phyloP scores from a whole-genome alignment of 2,888 invertebrate species.

The Andricus curvator region DNA sequence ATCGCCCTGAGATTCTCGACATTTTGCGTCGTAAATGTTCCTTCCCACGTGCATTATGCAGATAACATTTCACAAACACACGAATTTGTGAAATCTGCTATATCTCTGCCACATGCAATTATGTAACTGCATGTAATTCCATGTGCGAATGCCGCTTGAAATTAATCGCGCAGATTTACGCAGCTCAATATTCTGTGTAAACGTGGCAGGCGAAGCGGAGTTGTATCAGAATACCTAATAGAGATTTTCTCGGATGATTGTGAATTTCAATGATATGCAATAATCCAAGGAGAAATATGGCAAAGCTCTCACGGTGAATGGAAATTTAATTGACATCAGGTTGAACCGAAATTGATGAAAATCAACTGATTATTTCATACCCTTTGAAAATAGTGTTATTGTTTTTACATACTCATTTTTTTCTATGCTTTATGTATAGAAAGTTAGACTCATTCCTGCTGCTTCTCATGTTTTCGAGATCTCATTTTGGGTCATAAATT shows the following conservation, averaged over 20 bases:
- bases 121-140: slow-evolving; percentile 25
- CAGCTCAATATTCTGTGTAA: slow-evolving; percentile 7
- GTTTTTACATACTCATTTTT: neutral
- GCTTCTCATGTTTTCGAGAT: too few species aligned
- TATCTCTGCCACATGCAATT: slow-evolving; percentile 6
- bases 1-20: neutral
- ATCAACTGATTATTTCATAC: neutral
- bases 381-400: neutral
- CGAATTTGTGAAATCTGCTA: neutral
- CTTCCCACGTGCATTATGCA: slow-evolving; percentile 5
- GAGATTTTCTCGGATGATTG: slow-evolving; percentile 15
- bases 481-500: too few species aligned
- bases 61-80: slow-evolving; percentile 7
- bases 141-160: slow-evolving; percentile 25
- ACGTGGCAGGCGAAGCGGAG: neutral
- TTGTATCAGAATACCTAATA: slow-evolving; percentile 8
- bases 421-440: neutral
- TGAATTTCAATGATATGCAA: neutral
- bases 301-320: neutral
- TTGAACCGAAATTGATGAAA: neutral
- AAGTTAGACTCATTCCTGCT: too few species aligned
- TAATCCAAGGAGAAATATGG: neutral
- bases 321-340: neutral
- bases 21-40: neutral
- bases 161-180: slow-evolving; percentile 21